phyloP scores from a whole-genome alignment of 92 coral and sea anemone genomes.

The Heliopora coerulea region DNA sequence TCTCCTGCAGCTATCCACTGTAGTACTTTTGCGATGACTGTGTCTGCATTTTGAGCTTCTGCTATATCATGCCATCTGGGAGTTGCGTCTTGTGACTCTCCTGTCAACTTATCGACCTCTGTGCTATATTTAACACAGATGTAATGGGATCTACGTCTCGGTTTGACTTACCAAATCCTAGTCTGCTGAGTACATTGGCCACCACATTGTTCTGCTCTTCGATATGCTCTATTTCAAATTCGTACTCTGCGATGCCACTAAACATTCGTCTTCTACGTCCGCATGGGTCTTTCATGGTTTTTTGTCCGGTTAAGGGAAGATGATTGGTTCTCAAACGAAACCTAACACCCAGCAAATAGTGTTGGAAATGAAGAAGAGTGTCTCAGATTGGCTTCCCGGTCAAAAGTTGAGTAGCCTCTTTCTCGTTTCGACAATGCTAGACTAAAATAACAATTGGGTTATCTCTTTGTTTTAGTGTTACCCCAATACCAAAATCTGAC shows the following conservation, averaged over 20 bases:
- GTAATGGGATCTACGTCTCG: background rate
- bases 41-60: background rate
- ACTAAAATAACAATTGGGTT: constrained; percentile 29
- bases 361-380: constrained; percentile 39
- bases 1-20: background rate
- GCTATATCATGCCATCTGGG: constrained; percentile 14
- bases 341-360: constrained; percentile 12
- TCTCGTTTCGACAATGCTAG: constrained; percentile 44
- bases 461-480: constrained; percentile 36
- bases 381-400: constrained; percentile 46
- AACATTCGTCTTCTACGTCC: constrained; percentile 43
- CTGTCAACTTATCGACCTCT: background rate
- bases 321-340: constrained; percentile 23
- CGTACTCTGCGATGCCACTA: constrained; percentile 37
- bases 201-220: background rate
- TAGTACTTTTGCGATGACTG: background rate
- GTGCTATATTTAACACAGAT: background rate
- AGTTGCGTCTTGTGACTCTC: background rate
- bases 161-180: constrained; percentile 9
- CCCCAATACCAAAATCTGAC: constrained; percentile 38
- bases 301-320: constrained; percentile 3
- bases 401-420: constrained; percentile 45
- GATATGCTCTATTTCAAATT: constrained; percentile 16
- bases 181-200: constrained; percentile 23
- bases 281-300: constrained; percentile 48